Base-by-base conservation (phyloP, 2,888 invertebrate genomes). In the Saturnia japonica region DNA sequence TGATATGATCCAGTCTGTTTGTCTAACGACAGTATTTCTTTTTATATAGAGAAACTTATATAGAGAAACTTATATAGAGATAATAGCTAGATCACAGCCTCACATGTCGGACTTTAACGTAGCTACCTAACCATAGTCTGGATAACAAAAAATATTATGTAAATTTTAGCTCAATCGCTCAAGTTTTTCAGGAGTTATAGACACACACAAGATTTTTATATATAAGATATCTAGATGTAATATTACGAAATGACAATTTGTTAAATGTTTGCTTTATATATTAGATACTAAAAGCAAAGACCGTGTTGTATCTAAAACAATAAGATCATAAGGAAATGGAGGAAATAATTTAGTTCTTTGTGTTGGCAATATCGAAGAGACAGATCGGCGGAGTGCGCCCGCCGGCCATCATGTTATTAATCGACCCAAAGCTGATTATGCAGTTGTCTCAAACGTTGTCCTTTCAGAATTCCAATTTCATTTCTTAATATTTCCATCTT, bases 291-390 rank as follows among this genome's bases (percentile, higher is more conserved):
- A 71, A 76, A 73, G n/a, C 78, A 81, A 74, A 79, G 79, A 79
- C 76, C 76, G 73, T 78, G 77, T 84, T 88, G 85, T 87, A 84
- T 88, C 84, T 87, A 85, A 89, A 89, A 89, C 87, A 90, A 89
- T 88, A 86, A 88, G 84, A 85, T 85, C 80, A 84, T 86, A 80
- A 86, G 89, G 86, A 88, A 90, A 89, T 84, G 85, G 78, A 87
- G 88, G 88, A 91, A 92, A 91, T 91, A 89, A 93, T 92, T 91
- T 91, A 90, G 89, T 91, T 91, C 91, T 90, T 91, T 91, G 89
- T 89, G 85, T 82, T 82, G 83, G 90, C 89, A 89, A 88, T 92
- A 91, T 90, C 87, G 88, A 82, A 85, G 83, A 84, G 82, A 85
- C 85, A 83, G 84, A 81, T 22, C 81, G 79, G 80, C 81, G 76